Evolutionary conservation across 2,797 vertebrate species (phyloP), one percentile per base, ranked within the genome.

Genomic region (Anguilla marmorata): DNA sequence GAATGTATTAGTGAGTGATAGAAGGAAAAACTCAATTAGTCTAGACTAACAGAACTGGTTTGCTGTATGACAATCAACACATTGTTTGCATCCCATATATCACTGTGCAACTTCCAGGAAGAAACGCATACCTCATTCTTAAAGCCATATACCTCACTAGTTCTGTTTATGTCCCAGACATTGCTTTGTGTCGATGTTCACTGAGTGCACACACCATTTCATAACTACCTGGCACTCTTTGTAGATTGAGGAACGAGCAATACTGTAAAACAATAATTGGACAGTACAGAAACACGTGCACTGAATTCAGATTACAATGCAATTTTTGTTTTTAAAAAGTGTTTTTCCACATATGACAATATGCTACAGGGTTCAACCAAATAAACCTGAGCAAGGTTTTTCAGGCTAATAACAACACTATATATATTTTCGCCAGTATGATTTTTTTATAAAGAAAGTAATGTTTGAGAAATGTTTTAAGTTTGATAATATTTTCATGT

Each of bases 41-140:
- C n/a, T 2, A 27, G 16, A 80, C 79, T 74, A 52, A 76, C 66
- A 33, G 86, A 41, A 87, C 50, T 1, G 6, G 48, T 80, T 88
- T 92, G 92, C 94, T 92, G 86, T 90, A 92, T 87, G 95, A 95
- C 95, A 95, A 95, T 95, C 95, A 90, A 56, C 27, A 58, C 84
- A 56, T 33, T 60, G 24, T 66, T 41, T 85, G 58, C 52, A 69
- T 74, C 45, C 63, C 66, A 76, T n/a, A 2, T 33, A 84, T 74
- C 45, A 86, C 85, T 52, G 89, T 56, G 74, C 24, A 88, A 33
- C 50, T 80, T 90, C 3, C 24, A 6, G 76, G 88, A 84, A 37
- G 84, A 80, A 85, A 90, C 37, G 85, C 93, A 92, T 93, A 95
- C 92, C 92, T 93, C 84, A 69, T 87, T 89, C 88, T 90, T 76